Percentiles rank a stretch among this genome's conserved stretches.
These are phyloP conservation scores for Phaetusa simplex DNA, from an alignment of 2,113 vertebrate species.

Conservation along the genomic window DNA sequence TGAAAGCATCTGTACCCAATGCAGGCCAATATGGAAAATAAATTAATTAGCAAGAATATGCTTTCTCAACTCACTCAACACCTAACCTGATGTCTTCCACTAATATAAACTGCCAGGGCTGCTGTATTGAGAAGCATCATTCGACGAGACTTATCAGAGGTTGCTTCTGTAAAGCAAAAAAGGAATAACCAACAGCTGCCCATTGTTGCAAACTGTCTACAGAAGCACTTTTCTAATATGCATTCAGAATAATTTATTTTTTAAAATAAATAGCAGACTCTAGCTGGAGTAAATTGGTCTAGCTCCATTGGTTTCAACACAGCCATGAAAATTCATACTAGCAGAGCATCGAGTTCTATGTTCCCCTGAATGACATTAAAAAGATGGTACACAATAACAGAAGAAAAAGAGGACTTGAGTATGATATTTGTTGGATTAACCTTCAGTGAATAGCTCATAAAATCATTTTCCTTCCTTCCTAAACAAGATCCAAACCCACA, in stretches of 20 bases:
- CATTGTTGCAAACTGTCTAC: neutral
- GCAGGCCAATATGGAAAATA: slow-evolving; percentile 22
- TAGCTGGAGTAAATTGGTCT: neutral
- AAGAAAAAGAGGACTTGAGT: neutral
- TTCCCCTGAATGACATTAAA: neutral
- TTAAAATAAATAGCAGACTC: neutral
- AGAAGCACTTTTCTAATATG: neutral
- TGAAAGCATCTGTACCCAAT: slow-evolving; percentile 33
- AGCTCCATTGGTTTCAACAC: neutral
- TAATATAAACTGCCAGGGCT: neutral
- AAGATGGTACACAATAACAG: neutral
- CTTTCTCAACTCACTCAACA: slow-evolving; percentile 14
- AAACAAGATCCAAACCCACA: neutral
- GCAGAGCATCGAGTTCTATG: neutral
- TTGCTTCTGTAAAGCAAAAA: neutral
- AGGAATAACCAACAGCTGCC: neutral
- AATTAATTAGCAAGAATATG: slow-evolving; percentile 35
- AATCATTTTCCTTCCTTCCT: neutral
- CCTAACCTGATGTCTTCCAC: neutral
- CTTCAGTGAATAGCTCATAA: neutral
- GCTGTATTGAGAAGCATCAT: neutral
- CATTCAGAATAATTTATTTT: neutral
- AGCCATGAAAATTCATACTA: neutral
- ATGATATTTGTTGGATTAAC: neutral
- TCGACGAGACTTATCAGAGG: neutral